A percentile compares a stretch with the other conserved stretches of the same genome.
Evolutionary conservation across 1,140 invertebrate species (phyloP).

Genomic region (Oreohelix idahoensis): DNA sequence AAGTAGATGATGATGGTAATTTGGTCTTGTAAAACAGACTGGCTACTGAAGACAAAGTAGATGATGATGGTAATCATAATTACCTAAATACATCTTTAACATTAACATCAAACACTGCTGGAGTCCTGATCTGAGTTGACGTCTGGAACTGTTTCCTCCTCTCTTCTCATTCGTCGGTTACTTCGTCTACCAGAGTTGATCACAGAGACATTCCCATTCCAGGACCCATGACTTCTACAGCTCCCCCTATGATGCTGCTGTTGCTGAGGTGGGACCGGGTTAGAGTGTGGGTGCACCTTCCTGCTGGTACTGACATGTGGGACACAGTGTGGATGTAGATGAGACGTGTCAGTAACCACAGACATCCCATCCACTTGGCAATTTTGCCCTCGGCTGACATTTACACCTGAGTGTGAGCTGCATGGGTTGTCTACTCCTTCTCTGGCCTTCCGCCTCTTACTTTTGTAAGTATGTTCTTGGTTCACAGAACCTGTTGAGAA

Average conservation of each 20-base stretch:
- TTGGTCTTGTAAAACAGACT: too few relatives aligned
- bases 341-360: not conserved
- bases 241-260: constrained; percentile 10
- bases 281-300: not conserved
- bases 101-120: not conserved
- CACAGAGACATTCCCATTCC: not conserved
- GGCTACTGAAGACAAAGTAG: too few relatives aligned
- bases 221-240: not conserved
- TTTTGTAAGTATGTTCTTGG: constrained; percentile 65
- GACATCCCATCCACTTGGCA: not conserved
- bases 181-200: not conserved
- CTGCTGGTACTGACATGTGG: not conserved
- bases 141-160: not conserved
- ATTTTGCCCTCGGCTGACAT: constrained; percentile 6
- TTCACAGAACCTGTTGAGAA: constrained; percentile 58
- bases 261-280: not conserved
- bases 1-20: too few relatives aligned
- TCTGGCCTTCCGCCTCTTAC: constrained; percentile 62
- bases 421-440: constrained; percentile 18
- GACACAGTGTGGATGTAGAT: not conserved
- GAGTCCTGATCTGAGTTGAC: constrained; percentile 11
- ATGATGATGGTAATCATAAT: too few relatives aligned
- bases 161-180: not conserved
- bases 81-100: not conserved
- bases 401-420: constrained; percentile 30